phyloP scores from a whole-genome alignment of 2,113 vertebrate species.

The Thermophis baileyi region DNA sequence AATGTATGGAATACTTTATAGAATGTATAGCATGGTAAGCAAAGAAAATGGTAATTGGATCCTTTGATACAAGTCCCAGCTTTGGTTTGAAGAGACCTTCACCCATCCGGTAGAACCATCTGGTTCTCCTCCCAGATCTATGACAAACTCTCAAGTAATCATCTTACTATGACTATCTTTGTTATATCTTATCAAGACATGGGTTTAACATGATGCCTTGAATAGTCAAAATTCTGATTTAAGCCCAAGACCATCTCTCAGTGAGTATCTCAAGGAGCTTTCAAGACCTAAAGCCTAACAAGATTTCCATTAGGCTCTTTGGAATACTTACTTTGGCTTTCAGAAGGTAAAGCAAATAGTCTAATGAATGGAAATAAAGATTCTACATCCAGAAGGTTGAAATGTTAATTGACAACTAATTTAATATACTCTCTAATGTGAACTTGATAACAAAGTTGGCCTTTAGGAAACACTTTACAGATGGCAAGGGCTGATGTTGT shows the following conservation, averaged over 20 bases:
- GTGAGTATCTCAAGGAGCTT: neutral
- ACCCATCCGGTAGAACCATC: neutral
- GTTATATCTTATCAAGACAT: neutral
- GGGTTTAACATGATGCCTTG: neutral
- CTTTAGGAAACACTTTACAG: conserved; percentile 26
- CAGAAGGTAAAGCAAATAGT: neutral
- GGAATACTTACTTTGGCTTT: neutral
- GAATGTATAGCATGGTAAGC: neutral
- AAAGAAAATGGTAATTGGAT: neutral
- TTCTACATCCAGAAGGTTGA: neutral
- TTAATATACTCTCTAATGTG: conserved; percentile 12
- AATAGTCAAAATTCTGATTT: neutral
- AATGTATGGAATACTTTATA: neutral
- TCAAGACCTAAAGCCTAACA: neutral
- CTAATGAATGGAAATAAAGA: conserved; percentile 11
- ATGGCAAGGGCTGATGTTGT: conserved; percentile 12
- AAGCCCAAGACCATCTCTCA: neutral
- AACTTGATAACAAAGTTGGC: neutral
- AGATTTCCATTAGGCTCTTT: neutral
- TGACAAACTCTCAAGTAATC: neutral
- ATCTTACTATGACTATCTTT: neutral
- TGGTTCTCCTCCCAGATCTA: neutral
- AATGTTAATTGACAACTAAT: conserved; percentile 12
- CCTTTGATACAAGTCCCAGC: neutral
- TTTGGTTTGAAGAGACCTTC: neutral